Base-by-base conservation (phyloP, 2,888 invertebrate genomes). In the Drosophila niveifrons region DNA sequence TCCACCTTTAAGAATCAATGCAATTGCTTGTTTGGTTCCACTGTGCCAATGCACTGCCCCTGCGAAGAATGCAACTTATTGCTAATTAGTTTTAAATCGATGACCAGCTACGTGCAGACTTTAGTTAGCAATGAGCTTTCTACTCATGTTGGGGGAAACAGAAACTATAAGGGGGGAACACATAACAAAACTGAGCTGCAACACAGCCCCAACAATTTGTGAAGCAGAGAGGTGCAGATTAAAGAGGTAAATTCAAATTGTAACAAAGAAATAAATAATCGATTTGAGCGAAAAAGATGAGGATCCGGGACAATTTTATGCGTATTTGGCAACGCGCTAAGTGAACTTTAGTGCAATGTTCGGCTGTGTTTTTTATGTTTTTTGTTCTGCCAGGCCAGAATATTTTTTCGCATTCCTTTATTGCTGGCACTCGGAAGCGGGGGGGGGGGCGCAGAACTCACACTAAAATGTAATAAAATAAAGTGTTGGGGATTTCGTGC, bases 31-130 rank as follows among this genome's bases (percentile, higher is more conserved):
- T 11, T 8, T 51, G 23, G 41, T 8, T 6, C 64, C 77, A 76
- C 81, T 66, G 74, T 82, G 65, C 66, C 52, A 29, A 15, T 53
- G 43, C 50, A 11, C 36, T 67, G 53, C 8, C 51, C 64, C 44
- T 56, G n/a, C n/a, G 23, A 50, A 48, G 71, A 82, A 71, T 78
- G 77, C 75, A 90, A 89, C 79, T 87, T 80, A 81, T 84, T 87
- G 80, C 80, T 90, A 91, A 91, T 90, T 90, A 87, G 90, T 87
- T 89, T 78, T 77, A 78, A 78, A 80, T 86, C 88, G 81, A 89
- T 81, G 79, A 64, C 76, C 72, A 77, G 50, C 52, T 63, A 69
- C 75, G 78, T 77, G 79, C 70, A 63, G 55, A 66, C 44, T 59
- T 47, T 58, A 31, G 41, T 55, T 34, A 62, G 65, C 31, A 18